Percentiles rank a stretch among this genome's conserved stretches.
Conservation (phyloP, 1,140 invertebrate species). For the Aporrectodea caliginosa region DNA sequence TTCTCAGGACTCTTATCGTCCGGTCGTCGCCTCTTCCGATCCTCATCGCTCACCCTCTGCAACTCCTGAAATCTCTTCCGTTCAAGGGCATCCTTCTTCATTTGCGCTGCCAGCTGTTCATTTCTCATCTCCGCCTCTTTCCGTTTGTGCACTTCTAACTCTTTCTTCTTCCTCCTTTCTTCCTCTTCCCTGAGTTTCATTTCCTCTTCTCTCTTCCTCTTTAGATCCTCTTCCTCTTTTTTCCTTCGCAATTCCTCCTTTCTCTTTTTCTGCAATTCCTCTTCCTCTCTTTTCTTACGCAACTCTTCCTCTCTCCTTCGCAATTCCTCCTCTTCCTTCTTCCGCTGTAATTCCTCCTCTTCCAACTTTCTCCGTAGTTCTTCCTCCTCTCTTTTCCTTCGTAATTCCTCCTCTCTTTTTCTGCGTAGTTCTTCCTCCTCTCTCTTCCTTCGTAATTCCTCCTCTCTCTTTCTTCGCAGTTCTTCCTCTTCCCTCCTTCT, state of each 20-base stretch:
- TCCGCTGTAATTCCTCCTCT: neutral
- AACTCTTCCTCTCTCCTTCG: neutral
- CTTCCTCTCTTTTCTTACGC: neutral
- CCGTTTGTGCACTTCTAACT: neutral
- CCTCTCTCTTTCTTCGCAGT: neutral
- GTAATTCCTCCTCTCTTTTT: neutral
- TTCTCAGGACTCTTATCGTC: neutral
- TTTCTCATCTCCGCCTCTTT: neutral
- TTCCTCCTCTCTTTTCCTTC: neutral
- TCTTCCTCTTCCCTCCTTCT: neutral
- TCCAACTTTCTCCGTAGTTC: neutral
- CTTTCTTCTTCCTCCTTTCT: neutral
- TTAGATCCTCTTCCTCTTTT: neutral
- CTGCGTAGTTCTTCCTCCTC: neutral
- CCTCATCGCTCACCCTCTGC: neutral
- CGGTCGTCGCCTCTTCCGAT: neutral
- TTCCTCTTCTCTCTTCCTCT: neutral
- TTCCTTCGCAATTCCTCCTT: neutral
- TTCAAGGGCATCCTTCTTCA: neutral
- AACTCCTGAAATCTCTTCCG: neutral
- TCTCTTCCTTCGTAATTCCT: neutral
- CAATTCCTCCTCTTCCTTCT: neutral
- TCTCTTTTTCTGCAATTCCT: neutral
- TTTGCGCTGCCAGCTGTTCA: neutral
- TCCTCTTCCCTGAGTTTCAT: neutral